A percentile compares a stretch with the other conserved stretches of the same genome.
Conservation (phyloP, 2,113 vertebrate species). For the Plecotus auritus region DNA sequence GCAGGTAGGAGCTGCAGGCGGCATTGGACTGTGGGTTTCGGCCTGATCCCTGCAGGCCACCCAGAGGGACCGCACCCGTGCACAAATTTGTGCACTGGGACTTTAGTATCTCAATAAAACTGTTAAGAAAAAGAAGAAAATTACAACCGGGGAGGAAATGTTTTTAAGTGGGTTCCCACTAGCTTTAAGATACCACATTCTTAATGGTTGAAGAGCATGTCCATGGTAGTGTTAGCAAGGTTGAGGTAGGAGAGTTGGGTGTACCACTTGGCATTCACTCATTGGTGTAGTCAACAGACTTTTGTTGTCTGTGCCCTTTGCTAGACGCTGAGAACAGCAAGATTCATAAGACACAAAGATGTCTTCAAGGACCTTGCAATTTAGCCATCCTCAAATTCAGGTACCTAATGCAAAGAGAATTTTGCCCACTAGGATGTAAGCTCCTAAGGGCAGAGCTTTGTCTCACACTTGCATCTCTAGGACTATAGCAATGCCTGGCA, state of each 20-base stretch:
- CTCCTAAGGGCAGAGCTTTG: not conserved
- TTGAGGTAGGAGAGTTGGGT: not conserved
- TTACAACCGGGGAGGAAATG: not conserved
- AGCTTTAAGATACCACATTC: not conserved
- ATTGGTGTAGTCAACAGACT: not conserved
- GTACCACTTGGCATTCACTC: not conserved
- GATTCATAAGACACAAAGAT: not conserved
- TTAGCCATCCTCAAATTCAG: not conserved
- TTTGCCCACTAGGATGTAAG: not conserved
- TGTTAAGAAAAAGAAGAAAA: not conserved
- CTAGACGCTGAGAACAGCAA: not conserved
- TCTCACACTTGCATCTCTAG: not conserved
- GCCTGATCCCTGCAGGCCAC: too few relatives aligned
- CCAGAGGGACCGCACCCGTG: too few relatives aligned
- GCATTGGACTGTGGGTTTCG: too few relatives aligned
- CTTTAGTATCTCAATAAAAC: not conserved
- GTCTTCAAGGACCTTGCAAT: not conserved
- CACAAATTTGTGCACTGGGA: too few relatives aligned
- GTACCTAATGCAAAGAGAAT: not conserved
- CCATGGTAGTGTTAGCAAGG: not conserved
- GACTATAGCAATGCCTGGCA: not conserved
- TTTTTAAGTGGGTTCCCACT: not conserved
- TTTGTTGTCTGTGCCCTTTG: not conserved
- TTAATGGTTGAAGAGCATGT: not conserved
- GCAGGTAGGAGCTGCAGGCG: too few relatives aligned